Evolutionary conservation across 1,140 invertebrate species (phyloP).

Genomic region (Mactra quadrangularis): DNA sequence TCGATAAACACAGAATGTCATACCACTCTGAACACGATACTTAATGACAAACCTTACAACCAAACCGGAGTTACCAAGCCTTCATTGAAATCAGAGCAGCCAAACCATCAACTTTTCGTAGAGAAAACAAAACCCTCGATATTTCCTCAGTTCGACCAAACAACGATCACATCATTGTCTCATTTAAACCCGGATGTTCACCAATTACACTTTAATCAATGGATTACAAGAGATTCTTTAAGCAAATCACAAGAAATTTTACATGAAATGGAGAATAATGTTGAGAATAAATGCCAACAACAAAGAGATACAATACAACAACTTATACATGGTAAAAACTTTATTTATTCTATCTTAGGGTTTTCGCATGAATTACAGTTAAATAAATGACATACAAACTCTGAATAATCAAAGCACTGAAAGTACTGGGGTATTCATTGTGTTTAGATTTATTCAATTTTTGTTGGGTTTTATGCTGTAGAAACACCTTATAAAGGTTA

Average conservation of each 20-base stretch:
- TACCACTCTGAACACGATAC: neutral
- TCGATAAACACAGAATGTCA: conserved; percentile 2
- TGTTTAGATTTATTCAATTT: too few species aligned
- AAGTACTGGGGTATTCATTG: too few species aligned
- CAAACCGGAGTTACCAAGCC: neutral
- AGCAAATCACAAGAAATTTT: conserved; percentile 72
- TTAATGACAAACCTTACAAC: too few species aligned
- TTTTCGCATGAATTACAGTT: too few species aligned
- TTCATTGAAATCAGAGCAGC: neutral
- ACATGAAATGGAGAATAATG: conserved; percentile 67
- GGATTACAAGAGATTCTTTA: conserved; percentile 67
- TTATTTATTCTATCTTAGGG: neutral
- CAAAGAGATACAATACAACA: conserved; percentile 67
- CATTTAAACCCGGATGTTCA: conserved; percentile 68
- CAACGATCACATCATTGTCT: conserved; percentile 54
- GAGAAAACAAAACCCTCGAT: neutral
- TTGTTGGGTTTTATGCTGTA: too few species aligned
- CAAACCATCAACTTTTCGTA: neutral
- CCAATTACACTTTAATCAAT: conserved; percentile 64
- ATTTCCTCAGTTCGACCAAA: neutral
- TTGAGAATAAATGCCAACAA: conserved; percentile 66
- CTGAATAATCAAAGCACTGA: too few species aligned
- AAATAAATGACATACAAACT: too few species aligned
- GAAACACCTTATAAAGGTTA: too few species aligned
- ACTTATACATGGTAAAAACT: conserved; percentile 56